Conservation (phyloP, 2,113 vertebrate genomes). For the Nyctereutes procyonoides region DNA sequence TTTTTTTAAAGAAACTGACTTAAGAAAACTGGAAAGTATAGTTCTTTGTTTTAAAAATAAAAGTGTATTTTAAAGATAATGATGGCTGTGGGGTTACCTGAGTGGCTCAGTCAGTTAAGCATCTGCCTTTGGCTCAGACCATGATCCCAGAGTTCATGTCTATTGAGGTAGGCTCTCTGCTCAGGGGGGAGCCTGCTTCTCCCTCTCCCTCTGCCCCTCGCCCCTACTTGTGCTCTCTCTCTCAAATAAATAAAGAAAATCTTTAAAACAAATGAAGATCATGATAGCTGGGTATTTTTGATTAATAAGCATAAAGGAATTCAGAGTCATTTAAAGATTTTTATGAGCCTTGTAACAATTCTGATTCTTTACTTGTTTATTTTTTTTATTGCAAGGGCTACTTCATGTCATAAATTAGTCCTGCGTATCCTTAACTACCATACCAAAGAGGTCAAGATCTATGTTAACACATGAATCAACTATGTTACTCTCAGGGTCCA, state of each 20-base stretch:
- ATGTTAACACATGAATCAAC: neutral
- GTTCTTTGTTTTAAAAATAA: neutral
- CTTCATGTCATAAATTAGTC: slow-evolving; percentile 33
- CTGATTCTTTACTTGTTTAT: neutral
- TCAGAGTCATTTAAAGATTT: neutral
- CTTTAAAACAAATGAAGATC: neutral
- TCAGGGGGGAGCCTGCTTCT: neutral
- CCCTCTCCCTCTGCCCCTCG: neutral
- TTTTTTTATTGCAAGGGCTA: neutral
- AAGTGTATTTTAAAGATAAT: slow-evolving; percentile 16
- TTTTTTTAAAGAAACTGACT: neutral
- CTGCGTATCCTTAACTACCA: neutral
- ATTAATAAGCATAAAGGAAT: slow-evolving; percentile 11
- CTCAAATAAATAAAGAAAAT: neutral
- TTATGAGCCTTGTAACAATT: slow-evolving; percentile 12
- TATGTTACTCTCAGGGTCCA: neutral
- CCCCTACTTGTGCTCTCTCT: neutral
- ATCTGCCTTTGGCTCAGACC: neutral
- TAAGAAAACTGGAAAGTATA: slow-evolving; percentile 10
- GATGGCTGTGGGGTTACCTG: too few relatives aligned
- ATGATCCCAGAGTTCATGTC: neutral
- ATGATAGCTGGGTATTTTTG: neutral
- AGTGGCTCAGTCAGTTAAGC: neutral
- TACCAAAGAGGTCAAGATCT: neutral
- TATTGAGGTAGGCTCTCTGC: neutral